A percentile compares a stretch with the other conserved stretches of the same genome.
Evolutionary conservation across 1,140 invertebrate species (phyloP).

Genomic region (Diachasmimorpha longicaudata): DNA sequence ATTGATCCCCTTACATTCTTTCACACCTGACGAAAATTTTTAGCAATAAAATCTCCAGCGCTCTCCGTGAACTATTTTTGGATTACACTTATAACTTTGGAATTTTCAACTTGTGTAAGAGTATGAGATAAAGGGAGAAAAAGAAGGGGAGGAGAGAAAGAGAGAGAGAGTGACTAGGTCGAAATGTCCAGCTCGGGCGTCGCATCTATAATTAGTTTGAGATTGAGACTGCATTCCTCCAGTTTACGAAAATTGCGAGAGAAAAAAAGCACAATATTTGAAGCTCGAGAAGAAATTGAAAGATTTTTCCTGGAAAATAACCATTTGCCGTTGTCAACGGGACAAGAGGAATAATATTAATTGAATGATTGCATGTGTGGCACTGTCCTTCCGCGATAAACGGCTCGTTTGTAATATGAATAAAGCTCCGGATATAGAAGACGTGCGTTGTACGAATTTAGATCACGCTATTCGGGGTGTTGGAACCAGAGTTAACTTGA

Average conservation of each 20-base stretch:
- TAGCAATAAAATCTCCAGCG: neutral
- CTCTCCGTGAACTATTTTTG: neutral
- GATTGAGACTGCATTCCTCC: neutral
- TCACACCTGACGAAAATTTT: neutral
- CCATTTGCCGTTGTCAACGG: too few species aligned
- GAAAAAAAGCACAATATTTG: too few species aligned
- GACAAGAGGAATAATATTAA: neutral
- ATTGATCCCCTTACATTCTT: too few species aligned
- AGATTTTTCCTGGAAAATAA: too few species aligned
- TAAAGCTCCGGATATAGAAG: conserved; percentile 57
- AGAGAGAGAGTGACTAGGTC: conserved; percentile 44
- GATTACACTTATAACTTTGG: neutral
- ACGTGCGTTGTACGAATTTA: conserved; percentile 49
- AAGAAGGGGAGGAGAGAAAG: conserved; percentile 29
- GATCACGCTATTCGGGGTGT: conserved; percentile 53
- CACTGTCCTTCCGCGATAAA: conserved; percentile 28
- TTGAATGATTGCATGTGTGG: neutral
- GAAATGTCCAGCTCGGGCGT: conserved; percentile 57
- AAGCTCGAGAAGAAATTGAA: too few species aligned
- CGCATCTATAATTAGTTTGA: conserved; percentile 55
- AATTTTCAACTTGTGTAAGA: conserved; percentile 2
- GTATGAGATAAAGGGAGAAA: neutral
- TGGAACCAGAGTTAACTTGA: conserved; percentile 39
- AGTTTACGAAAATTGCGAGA: too few species aligned
- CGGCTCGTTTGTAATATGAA: conserved; percentile 58